phyloP scores from a whole-genome alignment of 2,797 vertebrate species.

The Oceanodroma leucorhoa region DNA sequence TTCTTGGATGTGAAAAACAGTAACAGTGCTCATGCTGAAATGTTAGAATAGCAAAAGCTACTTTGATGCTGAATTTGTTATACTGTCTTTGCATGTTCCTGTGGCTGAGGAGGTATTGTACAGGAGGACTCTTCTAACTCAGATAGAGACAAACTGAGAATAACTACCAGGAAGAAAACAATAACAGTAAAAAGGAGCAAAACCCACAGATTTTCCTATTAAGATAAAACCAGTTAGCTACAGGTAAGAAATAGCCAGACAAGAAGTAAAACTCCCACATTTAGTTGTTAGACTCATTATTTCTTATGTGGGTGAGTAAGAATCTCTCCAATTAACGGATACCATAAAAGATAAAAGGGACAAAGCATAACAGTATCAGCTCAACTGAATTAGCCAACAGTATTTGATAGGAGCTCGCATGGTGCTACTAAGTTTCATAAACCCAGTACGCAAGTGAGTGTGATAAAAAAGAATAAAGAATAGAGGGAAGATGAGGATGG shows the following conservation, averaged over 20 bases:
- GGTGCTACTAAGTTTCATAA: not conserved
- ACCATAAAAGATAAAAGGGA: not conserved
- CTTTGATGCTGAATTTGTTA: not conserved
- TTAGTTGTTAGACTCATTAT: not conserved
- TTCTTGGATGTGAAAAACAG: not conserved
- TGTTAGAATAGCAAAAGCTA: not conserved
- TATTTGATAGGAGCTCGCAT: not conserved
- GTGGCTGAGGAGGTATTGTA: not conserved
- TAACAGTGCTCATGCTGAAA: not conserved
- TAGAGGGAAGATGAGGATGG: not conserved
- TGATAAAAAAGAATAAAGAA: not conserved
- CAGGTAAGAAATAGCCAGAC: not conserved
- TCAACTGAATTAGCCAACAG: not conserved
- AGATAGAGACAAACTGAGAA: not conserved
- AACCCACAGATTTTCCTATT: constrained; percentile 12
- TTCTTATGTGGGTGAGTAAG: not conserved
- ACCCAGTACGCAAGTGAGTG: not conserved
- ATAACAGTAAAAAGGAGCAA: not conserved
- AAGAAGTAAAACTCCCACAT: not conserved
- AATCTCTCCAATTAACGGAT: not conserved
- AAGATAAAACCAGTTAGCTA: not conserved
- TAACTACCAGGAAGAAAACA: not conserved
- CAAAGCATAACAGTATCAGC: not conserved
- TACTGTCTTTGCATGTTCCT: not conserved
- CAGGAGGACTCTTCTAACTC: not conserved